Conservation (phyloP, 1,140 invertebrate species). For the Achroia grisella region DNA sequence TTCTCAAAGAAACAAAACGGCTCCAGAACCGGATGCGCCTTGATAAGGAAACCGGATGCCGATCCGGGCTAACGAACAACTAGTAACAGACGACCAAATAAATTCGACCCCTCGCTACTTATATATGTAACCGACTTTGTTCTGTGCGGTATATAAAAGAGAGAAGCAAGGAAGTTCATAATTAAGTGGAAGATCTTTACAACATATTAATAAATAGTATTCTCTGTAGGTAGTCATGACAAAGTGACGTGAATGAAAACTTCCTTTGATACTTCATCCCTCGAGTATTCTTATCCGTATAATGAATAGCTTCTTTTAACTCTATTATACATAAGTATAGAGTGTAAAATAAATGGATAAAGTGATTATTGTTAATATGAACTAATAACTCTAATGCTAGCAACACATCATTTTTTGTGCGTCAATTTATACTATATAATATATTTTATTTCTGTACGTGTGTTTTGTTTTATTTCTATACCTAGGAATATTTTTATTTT, state of each 20-base stretch:
- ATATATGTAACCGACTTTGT: neutral
- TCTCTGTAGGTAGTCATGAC: constrained; percentile 15
- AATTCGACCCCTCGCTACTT: constrained; percentile 8
- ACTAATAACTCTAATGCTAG: too few species aligned
- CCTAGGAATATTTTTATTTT: too few species aligned
- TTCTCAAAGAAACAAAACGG: constrained; percentile 47
- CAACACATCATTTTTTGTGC: too few species aligned
- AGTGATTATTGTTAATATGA: too few species aligned
- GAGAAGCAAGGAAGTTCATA: constrained; percentile 5
- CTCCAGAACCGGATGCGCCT: constrained; percentile 28
- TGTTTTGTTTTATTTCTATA: too few species aligned
- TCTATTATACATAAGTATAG: too few species aligned
- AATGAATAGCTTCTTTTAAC: too few species aligned
- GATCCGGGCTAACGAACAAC: constrained; percentile 44
- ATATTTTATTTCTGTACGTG: too few species aligned
- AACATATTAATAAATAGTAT: constrained; percentile 22
- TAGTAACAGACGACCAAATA: constrained; percentile 22
- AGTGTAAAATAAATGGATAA: too few species aligned
- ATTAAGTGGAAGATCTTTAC: constrained; percentile 6
- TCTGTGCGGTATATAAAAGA: neutral
- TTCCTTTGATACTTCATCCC: constrained; percentile 25
- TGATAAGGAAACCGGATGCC: constrained; percentile 55
- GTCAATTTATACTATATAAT: too few species aligned
- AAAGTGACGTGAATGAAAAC: constrained; percentile 29
- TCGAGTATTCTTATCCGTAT: constrained; percentile 14